These are phyloP conservation scores for Drosophila paranaensis DNA, from an alignment of 2,888 invertebrate genomes.

Conservation along the genomic window DNA sequence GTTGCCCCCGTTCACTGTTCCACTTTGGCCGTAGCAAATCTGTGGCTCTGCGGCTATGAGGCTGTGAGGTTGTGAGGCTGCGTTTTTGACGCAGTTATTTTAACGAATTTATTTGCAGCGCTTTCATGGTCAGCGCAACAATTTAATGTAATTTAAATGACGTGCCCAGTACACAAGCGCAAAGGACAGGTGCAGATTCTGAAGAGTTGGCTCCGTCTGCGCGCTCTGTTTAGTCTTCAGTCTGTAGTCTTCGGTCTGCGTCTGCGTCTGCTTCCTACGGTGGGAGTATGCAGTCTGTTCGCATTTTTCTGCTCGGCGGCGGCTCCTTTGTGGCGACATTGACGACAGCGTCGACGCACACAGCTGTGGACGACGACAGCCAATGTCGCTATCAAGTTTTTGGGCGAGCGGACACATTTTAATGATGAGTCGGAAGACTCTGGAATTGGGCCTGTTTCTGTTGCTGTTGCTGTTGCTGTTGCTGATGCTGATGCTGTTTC, in stretches of 20 bases:
- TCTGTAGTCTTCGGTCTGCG: slow-evolving; percentile 12
- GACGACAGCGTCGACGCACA: slow-evolving; percentile 71
- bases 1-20: slow-evolving; percentile 66
- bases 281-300: slow-evolving; percentile 75
- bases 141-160: slow-evolving; percentile 84
- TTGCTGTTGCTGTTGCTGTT: slow-evolving; percentile 15
- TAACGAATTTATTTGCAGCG: slow-evolving; percentile 81
- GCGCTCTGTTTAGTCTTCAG: slow-evolving; percentile 7
- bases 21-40: slow-evolving; percentile 73
- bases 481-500: slow-evolving; percentile 12
- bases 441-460: slow-evolving; percentile 68
- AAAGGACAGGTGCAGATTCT: slow-evolving; percentile 67
- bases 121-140: slow-evolving; percentile 82
- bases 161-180: slow-evolving; percentile 76
- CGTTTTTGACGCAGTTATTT: slow-evolving; percentile 79
- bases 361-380: slow-evolving; percentile 69
- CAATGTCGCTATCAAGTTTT: slow-evolving; percentile 78
- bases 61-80: slow-evolving; percentile 20
- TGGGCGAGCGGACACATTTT: slow-evolving; percentile 77
- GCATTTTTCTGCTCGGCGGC: slow-evolving; percentile 74
- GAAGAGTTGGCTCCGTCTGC: slow-evolving; percentile 37
- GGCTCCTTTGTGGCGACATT: slow-evolving; percentile 76
- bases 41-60: slow-evolving; percentile 42
- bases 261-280: slow-evolving; percentile 40
- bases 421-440: slow-evolving; percentile 74